Evolutionary conservation across 1,140 invertebrate species (phyloP).

Genomic region (Spodoptera litura): DNA sequence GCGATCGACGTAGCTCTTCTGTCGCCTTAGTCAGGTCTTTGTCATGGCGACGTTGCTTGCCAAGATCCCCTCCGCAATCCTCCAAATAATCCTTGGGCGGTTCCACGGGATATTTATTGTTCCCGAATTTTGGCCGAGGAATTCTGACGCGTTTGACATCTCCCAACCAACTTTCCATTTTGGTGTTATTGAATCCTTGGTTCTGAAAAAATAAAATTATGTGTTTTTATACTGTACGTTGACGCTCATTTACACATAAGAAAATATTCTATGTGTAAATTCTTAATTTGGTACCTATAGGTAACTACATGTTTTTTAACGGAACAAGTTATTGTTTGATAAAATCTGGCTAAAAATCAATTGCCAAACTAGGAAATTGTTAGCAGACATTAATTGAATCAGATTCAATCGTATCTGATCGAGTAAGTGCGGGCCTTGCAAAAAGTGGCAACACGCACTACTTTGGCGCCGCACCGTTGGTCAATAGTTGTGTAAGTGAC

Average conservation of each 20-base stretch:
- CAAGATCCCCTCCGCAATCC: slow-evolving; percentile 79
- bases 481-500: slow-evolving; percentile 61
- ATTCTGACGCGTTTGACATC: slow-evolving; percentile 94
- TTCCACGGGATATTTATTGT: slow-evolving; percentile 87
- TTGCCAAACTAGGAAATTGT: slow-evolving; percentile 42
- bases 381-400: slow-evolving; percentile 34
- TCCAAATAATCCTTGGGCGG: slow-evolving; percentile 89
- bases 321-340: neutral
- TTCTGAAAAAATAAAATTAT: slow-evolving; percentile 2
- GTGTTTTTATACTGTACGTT: neutral
- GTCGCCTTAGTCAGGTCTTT: slow-evolving; percentile 90
- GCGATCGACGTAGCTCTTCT: slow-evolving; percentile 90
- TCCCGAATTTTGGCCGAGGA: slow-evolving; percentile 93
- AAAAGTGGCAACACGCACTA: slow-evolving; percentile 55
- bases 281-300: no score
- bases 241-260: no score
- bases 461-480: slow-evolving; percentile 52
- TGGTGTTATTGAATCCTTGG: neutral
- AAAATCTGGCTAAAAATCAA: neutral
- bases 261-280: no score
- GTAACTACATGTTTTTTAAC: neutral
- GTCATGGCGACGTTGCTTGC: slow-evolving; percentile 72
- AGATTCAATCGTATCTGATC: slow-evolving; percentile 55
- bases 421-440: slow-evolving; percentile 26
- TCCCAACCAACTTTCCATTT: slow-evolving; percentile 93